Evolutionary conservation across 1,140 invertebrate genomes (phyloP).

Genomic region (Gerris buenoi): DNA sequence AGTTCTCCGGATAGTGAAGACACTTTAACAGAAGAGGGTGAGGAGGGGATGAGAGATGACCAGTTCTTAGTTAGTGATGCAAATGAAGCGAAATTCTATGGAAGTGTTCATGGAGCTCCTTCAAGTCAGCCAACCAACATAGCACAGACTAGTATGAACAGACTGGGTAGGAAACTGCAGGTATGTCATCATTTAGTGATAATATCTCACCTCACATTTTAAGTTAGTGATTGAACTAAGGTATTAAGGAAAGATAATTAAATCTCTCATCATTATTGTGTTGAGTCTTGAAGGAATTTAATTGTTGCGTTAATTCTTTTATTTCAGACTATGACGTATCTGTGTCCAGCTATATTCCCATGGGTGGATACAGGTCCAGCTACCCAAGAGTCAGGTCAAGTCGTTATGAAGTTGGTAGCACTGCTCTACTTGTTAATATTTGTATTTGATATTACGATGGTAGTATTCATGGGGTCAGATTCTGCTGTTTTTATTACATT

Average conservation of each 20-base stretch:
- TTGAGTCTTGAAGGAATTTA: too few species aligned
- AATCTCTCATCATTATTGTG: too few species aligned
- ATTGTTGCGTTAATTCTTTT: too few species aligned
- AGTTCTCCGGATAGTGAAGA: constrained; percentile 72
- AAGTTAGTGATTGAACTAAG: too few species aligned
- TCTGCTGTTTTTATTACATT: constrained; percentile 50
- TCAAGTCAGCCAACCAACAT: not conserved
- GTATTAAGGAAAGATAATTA: too few species aligned
- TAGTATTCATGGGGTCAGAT: constrained; percentile 50
- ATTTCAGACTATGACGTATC: constrained; percentile 52
- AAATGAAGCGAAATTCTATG: constrained; percentile 74
- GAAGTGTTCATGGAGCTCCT: constrained; percentile 31
- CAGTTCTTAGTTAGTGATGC: constrained; percentile 70
- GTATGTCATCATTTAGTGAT: too few species aligned
- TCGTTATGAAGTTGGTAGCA: constrained; percentile 75
- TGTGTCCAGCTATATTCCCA: constrained; percentile 71
- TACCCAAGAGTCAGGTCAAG: constrained; percentile 65
- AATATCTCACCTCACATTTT: too few species aligned
- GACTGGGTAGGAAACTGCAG: constrained; percentile 36
- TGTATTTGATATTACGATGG: constrained; percentile 67
- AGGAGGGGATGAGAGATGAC: constrained; percentile 61
- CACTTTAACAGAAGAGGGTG: constrained; percentile 57
- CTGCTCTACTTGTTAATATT: constrained; percentile 65
- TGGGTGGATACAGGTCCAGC: constrained; percentile 76
- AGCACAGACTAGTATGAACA: not conserved